Conservation (phyloP, 2,888 invertebrate genomes). For the Conchocele bisecta region DNA sequence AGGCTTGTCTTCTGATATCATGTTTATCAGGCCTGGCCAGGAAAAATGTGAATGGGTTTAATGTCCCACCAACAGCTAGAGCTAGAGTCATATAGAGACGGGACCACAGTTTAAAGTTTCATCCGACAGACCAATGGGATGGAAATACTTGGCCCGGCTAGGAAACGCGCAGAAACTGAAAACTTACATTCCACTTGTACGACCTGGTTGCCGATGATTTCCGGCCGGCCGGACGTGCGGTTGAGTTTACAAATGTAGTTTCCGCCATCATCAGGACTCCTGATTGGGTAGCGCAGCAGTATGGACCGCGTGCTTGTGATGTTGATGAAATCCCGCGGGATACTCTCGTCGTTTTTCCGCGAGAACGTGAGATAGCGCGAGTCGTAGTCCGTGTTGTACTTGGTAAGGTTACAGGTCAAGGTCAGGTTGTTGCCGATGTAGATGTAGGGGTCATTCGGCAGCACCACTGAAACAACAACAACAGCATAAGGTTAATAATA, state of each 20-base stretch:
- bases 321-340: constrained; percentile 54
- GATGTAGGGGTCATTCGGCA: constrained; percentile 64
- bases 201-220: constrained; percentile 59
- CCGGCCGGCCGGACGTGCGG: constrained; percentile 47
- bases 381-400: constrained; percentile 57
- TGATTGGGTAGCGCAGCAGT: constrained; percentile 61
- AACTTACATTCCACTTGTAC: constrained; percentile 73
- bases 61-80: too few relatives aligned
- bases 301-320: constrained; percentile 66
- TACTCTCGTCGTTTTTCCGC: constrained; percentile 54
- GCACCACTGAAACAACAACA: constrained; percentile 66
- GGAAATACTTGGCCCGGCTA: too few relatives aligned
- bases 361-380: constrained; percentile 66
- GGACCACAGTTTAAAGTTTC: too few relatives aligned
- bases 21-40: too few relatives aligned
- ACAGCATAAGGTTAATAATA: too few relatives aligned
- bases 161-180: neutral
- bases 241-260: constrained; percentile 66
- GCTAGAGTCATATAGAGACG: too few relatives aligned
- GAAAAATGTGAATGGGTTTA: too few relatives aligned
- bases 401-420: constrained; percentile 71
- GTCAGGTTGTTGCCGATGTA: constrained; percentile 68
- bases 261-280: constrained; percentile 59
- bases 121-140: too few relatives aligned
- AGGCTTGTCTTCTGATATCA: too few relatives aligned